Evolutionary conservation across 2,113 vertebrate species (phyloP), one percentile per base, ranked within the genome.

Genomic region (Catharus minimus): DNA sequence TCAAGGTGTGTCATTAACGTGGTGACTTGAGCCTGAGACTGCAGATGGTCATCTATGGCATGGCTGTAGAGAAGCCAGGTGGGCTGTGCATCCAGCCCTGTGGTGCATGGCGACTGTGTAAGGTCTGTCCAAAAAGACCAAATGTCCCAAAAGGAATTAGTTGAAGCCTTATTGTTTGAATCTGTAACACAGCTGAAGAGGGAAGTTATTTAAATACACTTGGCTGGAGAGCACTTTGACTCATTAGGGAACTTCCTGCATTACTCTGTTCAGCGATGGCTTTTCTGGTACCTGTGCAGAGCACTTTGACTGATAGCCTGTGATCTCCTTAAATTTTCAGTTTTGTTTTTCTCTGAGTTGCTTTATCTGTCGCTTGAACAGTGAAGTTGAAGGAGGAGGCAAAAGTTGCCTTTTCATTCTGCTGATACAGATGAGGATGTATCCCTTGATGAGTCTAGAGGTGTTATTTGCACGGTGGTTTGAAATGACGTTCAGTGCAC

Each of bases 21-120:
- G 47, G 32, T 36, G 61, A 50, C 47, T 23, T 1, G 16, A 60
- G 38, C 72, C 50, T 36, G 44, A 74, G 44, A 1, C 52, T 52
- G 27, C 24, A 2, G 18, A 1, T 39, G 27, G 21, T 8, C 3
- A 11, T 28, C 10, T 18, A 0, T 38, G n/a, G 57, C 36, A 18
- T 0, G 0, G 28, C 60, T 47, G 12, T n/a, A 17, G 32, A 57
- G 67, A 19, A 75, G 24, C 67, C 67, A 1, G 6, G 22, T 2
- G 3, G 46, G 41, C 33, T 66, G 39, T 74, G 43, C 36, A 4
- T 60, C 32, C 36, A 50, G 65, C 22, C 65, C 33, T 13, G 28
- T 44, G 27, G 33, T 61, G 74, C 17, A 4, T 55, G 47, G 20
- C 36, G 44, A 30, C 27, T 12, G 10, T 41, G 24, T n/a, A n/a